Evolutionary conservation across 2,113 vertebrate genomes (phyloP).

Genomic region (Hippopotamus amphibius): DNA sequence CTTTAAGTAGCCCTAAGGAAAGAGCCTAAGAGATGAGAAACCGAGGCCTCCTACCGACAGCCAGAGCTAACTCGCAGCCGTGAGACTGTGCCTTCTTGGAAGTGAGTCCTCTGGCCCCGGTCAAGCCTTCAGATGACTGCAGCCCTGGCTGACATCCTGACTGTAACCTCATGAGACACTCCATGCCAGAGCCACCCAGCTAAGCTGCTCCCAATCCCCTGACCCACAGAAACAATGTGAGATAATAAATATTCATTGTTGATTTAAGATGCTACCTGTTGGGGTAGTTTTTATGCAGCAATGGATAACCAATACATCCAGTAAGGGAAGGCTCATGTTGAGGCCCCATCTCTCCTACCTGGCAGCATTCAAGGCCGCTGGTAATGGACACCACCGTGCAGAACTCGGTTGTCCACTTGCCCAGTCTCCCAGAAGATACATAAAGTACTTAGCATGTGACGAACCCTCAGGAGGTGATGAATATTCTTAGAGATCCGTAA

Average conservation of each 20-base stretch:
- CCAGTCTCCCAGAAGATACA: not conserved
- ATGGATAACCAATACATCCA: not conserved
- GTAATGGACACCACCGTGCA: not conserved
- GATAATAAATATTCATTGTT: not conserved
- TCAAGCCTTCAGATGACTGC: not conserved
- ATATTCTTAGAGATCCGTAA: not conserved
- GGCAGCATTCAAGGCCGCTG: not conserved
- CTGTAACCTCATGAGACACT: not conserved
- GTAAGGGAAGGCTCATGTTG: not conserved
- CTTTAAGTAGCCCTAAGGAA: not conserved
- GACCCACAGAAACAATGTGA: not conserved
- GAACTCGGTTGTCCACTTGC: not conserved
- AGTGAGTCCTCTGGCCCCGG: not conserved
- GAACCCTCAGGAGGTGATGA: not conserved
- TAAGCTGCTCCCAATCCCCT: not conserved
- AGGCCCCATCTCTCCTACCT: not conserved
- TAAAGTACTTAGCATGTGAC: not conserved
- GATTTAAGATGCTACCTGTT: not conserved
- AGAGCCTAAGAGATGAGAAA: not conserved
- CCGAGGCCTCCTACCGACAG: not conserved
- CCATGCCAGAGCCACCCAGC: not conserved
- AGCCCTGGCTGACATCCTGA: not conserved
- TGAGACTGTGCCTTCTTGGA: not conserved
- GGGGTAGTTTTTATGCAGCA: not conserved
- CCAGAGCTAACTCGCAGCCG: not conserved